phyloP scores from a whole-genome alignment of 2,113 vertebrate species.

The Scortum barcoo region DNA sequence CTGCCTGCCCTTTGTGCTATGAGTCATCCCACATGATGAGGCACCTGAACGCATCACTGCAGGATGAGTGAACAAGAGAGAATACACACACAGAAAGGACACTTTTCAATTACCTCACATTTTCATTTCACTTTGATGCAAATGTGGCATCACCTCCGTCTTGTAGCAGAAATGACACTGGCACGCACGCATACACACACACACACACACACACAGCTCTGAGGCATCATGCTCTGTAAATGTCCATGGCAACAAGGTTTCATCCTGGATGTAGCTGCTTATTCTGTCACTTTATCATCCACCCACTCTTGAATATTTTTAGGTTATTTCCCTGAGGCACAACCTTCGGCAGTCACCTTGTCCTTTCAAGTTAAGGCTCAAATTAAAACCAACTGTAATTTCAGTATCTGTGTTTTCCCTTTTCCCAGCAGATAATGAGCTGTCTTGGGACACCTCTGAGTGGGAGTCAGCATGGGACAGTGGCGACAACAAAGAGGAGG shows the following conservation, averaged over 20 bases:
- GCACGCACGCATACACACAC: background rate
- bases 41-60: conserved; percentile 42
- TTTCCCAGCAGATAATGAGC: conserved; percentile 76
- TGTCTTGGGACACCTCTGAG: conserved; percentile 83
- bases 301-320: conserved; percentile 5
- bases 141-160: background rate
- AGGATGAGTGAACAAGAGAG: background rate
- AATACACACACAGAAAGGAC: background rate
- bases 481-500: conserved; percentile 69
- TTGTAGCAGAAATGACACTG: background rate
- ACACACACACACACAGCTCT: background rate
- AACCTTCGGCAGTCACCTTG: background rate
- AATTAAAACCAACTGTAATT: background rate
- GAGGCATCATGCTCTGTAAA: background rate
- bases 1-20: conserved; percentile 57
- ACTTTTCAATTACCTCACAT: background rate
- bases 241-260: conserved; percentile 3
- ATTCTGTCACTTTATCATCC: background rate
- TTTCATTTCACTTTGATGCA: background rate
- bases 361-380: background rate
- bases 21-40: conserved; percentile 72
- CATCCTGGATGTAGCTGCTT: background rate
- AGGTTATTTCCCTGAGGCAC: background rate
- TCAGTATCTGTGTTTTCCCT: background rate
- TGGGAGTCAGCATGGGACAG: conserved; percentile 83